phyloP scores from a whole-genome alignment of 2,888 invertebrate genomes.

The Phytoseiulus persimilis region DNA sequence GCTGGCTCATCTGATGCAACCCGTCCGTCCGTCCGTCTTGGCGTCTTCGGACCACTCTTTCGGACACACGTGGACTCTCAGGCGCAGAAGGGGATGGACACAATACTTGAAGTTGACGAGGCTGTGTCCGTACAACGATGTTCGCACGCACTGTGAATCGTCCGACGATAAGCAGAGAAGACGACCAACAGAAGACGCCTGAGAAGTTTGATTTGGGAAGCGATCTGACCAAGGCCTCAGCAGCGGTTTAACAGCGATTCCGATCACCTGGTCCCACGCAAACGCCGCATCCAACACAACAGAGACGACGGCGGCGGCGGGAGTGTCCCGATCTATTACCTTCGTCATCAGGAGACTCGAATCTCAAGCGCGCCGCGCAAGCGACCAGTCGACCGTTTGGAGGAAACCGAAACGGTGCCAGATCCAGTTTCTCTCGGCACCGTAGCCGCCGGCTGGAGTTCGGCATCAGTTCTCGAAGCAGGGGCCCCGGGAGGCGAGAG shows the following conservation, averaged over 20 bases:
- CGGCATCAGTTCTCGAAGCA: too few relatives aligned
- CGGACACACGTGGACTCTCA: not conserved
- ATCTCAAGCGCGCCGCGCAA: not conserved
- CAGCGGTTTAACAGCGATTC: not conserved
- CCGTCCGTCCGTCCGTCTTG: not conserved
- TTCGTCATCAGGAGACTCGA: not conserved
- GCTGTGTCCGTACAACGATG: not conserved
- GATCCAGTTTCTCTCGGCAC: not conserved
- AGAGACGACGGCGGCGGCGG: not conserved
- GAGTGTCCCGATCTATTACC: constrained; percentile 5
- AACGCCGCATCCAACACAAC: not conserved
- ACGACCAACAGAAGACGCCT: not conserved
- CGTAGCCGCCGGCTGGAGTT: too few relatives aligned
- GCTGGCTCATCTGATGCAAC: not conserved
- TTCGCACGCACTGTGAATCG: not conserved
- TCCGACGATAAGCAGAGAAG: not conserved
- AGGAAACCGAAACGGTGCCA: not conserved
- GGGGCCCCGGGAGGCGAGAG: too few relatives aligned
- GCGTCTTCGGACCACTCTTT: not conserved
- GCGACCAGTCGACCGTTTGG: not conserved
- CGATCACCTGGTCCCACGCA: constrained; percentile 5
- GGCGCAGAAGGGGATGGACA: not conserved
- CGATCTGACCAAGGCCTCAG: constrained; percentile 5
- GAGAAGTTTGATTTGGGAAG: constrained; percentile 5
- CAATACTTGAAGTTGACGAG: constrained; percentile 5